Evolutionary conservation across 2,113 vertebrate genomes (phyloP).

Genomic region (Gallinago paraguaiae): DNA sequence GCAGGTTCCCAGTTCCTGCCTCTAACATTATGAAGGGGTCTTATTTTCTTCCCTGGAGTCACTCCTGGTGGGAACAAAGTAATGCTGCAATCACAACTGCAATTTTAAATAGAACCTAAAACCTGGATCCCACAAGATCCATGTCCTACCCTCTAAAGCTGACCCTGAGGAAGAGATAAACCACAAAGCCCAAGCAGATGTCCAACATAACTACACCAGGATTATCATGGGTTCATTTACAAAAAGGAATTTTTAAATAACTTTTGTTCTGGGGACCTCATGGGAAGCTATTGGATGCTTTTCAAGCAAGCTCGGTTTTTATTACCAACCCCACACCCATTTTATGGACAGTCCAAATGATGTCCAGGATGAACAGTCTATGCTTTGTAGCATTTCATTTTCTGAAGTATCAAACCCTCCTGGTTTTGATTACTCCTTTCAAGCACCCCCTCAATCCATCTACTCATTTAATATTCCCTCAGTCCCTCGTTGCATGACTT

Average conservation of each 20-base stretch:
- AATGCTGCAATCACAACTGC: background rate
- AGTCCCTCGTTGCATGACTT: background rate
- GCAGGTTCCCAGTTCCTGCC: background rate
- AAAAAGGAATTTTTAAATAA: background rate
- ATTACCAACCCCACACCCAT: background rate
- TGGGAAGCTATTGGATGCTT: background rate
- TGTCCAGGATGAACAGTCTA: background rate
- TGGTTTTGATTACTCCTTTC: background rate
- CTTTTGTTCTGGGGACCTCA: background rate
- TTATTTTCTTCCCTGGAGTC: background rate
- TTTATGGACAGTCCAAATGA: background rate
- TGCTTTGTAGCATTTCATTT: background rate
- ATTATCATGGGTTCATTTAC: background rate
- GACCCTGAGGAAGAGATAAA: background rate
- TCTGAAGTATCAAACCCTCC: background rate
- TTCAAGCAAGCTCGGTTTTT: background rate
- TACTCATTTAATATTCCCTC: background rate
- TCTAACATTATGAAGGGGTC: background rate
- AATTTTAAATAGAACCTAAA: background rate
- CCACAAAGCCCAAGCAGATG: background rate
- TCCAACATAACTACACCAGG: background rate
- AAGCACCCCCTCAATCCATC: background rate
- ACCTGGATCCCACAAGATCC: background rate
- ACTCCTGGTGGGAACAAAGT: background rate
- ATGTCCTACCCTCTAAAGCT: background rate